Percentiles rank a stretch among this genome's conserved stretches.
Conservation (phyloP, 2,113 vertebrate species). For the Girardinichthys multiradiatus region DNA sequence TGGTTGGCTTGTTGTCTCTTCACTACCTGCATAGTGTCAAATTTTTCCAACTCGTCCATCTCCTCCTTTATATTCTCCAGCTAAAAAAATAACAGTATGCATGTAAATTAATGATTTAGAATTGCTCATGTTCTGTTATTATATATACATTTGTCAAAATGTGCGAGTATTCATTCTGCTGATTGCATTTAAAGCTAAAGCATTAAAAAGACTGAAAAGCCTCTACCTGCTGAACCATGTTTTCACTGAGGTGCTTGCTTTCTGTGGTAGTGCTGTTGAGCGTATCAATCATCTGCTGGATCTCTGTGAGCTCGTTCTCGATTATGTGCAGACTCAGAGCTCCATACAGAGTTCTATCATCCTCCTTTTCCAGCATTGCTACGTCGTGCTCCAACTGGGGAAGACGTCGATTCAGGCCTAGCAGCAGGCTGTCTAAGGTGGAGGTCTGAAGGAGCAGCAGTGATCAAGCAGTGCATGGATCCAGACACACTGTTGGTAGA, state of each 20-base stretch:
- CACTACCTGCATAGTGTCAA: conserved; percentile 70
- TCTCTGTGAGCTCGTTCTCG: conserved; percentile 73
- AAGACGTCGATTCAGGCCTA: conserved; percentile 69
- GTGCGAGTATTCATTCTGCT: not conserved
- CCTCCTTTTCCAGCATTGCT: conserved; percentile 65
- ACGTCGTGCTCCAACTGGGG: conserved; percentile 63
- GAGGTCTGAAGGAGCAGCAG: conserved; percentile 42
- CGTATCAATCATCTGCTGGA: conserved; percentile 61
- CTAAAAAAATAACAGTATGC: conserved; percentile 42
- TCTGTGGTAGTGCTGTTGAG: conserved; percentile 55
- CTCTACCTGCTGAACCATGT: conserved; percentile 49
- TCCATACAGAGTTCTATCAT: conserved; percentile 71
- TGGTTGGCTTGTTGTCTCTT: conserved; percentile 58
- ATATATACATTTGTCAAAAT: not conserved
- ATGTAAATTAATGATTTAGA: not conserved
- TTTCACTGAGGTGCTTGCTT: conserved; percentile 22
- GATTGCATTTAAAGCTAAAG: not conserved
- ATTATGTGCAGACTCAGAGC: conserved; percentile 73
- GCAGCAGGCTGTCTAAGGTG: conserved; percentile 61
- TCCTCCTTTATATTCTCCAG: conserved; percentile 46
- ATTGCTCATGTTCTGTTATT: not conserved
- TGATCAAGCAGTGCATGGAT: not conserved
- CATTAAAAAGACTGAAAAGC: not conserved
- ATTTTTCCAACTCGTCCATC: conserved; percentile 67
- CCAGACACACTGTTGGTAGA: fast-evolving